Conservation (phyloP, 2,888 invertebrate genomes). For the Plebejus anna region DNA sequence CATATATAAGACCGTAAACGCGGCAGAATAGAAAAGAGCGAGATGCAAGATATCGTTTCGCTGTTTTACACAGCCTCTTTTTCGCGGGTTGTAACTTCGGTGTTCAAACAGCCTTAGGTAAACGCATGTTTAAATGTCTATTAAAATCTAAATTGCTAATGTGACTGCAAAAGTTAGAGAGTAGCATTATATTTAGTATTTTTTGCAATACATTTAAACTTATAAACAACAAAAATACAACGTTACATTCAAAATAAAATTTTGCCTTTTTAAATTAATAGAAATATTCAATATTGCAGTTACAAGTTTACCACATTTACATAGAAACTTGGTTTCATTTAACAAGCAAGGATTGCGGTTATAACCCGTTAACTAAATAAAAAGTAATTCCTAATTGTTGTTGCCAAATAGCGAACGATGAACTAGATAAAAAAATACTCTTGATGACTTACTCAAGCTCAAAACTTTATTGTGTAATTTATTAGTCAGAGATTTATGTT, state of each 20-base stretch:
- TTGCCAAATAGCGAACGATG: background rate
- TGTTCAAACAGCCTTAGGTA: background rate
- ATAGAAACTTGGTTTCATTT: slow-evolving; percentile 9
- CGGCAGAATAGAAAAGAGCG: too few relatives aligned
- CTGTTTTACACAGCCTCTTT: background rate
- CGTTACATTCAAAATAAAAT: background rate
- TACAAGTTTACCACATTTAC: background rate
- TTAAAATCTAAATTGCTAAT: background rate
- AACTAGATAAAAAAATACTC: slow-evolving; percentile 8
- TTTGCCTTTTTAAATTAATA: background rate
- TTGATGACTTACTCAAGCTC: background rate
- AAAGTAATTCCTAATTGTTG: slow-evolving; percentile 2
- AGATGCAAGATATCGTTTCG: too few relatives aligned
- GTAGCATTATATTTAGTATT: background rate
- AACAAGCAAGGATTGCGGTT: slow-evolving; percentile 36
- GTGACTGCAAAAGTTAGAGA: background rate
- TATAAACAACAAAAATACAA: too few relatives aligned
- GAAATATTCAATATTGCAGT: background rate
- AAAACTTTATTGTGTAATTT: background rate
- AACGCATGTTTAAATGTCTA: slow-evolving; percentile 27
- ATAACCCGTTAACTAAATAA: slow-evolving; percentile 14
- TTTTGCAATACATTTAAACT: too few relatives aligned
- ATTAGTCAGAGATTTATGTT: background rate
- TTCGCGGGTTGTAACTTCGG: background rate
- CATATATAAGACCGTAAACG: too few relatives aligned